Evolutionary conservation across 1,140 invertebrate genomes (phyloP).

Genomic region (Meloidogyne floridensis): DNA sequence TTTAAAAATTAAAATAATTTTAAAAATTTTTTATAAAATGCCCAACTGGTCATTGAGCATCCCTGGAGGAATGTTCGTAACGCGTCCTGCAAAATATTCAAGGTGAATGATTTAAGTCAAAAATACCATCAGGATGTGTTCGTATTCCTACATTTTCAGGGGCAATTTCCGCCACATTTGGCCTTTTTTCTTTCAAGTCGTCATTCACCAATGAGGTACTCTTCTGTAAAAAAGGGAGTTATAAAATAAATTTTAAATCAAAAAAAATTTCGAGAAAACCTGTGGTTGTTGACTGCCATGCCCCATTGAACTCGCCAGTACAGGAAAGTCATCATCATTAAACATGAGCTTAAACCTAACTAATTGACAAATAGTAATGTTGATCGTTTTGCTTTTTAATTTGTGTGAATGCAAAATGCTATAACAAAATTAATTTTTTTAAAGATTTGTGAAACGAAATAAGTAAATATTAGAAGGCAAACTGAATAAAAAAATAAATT

Average conservation of each 20-base stretch:
- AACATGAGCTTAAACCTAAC: conserved; percentile 24
- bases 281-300: conserved; percentile 24
- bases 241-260: not conserved
- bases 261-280: not conserved
- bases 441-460: not conserved
- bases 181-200: conserved; percentile 11
- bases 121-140: conserved; percentile 42
- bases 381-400: not conserved
- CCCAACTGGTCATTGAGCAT: conserved; percentile 80
- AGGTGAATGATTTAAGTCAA: not conserved
- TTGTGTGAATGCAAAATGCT: not conserved
- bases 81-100: conserved; percentile 68
- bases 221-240: not conserved
- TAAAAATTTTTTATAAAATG: not conserved
- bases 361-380: not conserved
- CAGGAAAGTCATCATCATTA: conserved; percentile 33
- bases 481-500: no score
- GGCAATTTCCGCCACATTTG: not conserved
- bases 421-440: not conserved
- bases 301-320: conserved; percentile 17
- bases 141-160: conserved; percentile 38
- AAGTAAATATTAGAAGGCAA: not conserved
- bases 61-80: conserved; percentile 93
- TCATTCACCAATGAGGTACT: conserved; percentile 4
- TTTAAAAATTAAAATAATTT: conserved; percentile 66